Evolutionary conservation across 2,888 invertebrate genomes (phyloP).

Genomic region (Ptilodon capucinus): DNA sequence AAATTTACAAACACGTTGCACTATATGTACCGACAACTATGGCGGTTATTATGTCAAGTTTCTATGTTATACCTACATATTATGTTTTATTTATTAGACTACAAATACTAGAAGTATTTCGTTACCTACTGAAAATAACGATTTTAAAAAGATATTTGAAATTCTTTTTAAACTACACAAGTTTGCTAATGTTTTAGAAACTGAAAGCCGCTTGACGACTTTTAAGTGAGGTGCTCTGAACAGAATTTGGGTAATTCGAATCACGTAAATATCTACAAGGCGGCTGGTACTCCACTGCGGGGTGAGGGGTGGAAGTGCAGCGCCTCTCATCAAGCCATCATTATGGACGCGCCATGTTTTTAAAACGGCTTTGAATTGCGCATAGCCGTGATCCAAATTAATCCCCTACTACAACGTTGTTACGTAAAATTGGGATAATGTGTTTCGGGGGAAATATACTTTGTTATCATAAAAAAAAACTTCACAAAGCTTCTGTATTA

Average conservation of each 20-base stretch:
- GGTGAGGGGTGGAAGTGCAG: slow-evolving; percentile 41
- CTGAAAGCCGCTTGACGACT: neutral
- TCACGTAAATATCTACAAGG: slow-evolving; percentile 36
- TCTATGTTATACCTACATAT: too few relatives aligned
- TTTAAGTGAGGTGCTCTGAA: neutral
- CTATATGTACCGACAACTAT: slow-evolving; percentile 40
- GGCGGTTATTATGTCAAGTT: slow-evolving; percentile 37
- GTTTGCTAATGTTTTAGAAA: slow-evolving; percentile 1
- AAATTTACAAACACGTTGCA: slow-evolving; percentile 58
- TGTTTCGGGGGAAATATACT: slow-evolving; percentile 51
- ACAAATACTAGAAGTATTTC: neutral
- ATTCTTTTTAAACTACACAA: neutral
- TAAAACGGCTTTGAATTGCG: slow-evolving; percentile 73
- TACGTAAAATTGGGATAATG: slow-evolving; percentile 62
- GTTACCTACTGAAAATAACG: neutral
- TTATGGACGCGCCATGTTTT: slow-evolving; percentile 79
- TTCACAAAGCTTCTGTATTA: slow-evolving; percentile 62
- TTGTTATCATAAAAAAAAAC: slow-evolving; percentile 52
- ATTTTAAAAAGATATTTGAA: neutral
- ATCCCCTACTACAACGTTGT: slow-evolving; percentile 68
- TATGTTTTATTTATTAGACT: too few relatives aligned
- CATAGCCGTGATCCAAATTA: slow-evolving; percentile 70
- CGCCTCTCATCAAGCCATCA: slow-evolving; percentile 75
- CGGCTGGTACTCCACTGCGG: slow-evolving; percentile 21
- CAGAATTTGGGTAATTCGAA: slow-evolving; percentile 19